phyloP scores from a whole-genome alignment of 37 sponge, comb jelly and placozoan species.

The Geodia barretti region DNA sequence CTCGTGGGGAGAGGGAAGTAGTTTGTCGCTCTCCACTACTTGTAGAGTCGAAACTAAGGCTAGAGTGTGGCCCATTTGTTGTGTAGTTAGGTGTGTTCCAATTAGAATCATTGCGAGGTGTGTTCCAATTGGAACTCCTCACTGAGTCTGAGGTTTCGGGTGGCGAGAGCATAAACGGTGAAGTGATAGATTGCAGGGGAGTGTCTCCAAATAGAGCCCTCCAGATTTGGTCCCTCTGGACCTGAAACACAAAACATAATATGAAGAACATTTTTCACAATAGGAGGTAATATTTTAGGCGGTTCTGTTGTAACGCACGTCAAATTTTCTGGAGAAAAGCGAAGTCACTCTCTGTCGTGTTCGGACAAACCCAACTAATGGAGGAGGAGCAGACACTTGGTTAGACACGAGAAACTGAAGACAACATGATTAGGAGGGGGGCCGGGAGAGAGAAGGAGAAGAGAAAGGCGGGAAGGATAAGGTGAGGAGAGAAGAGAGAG shows the following conservation, averaged over 20 bases:
- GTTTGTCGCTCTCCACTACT: too few species aligned
- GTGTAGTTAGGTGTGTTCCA: neutral
- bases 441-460: neutral
- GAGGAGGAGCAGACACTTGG: conserved; percentile 32
- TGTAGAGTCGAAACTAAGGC: neutral
- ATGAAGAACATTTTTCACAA: neutral
- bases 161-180: conserved; percentile 7
- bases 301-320: neutral
- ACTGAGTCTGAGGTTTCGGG: neutral
- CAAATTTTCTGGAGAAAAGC: conserved; percentile 11
- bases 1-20: neutral
- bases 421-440: neutral
- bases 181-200: conserved; percentile 26
- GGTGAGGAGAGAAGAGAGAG: neutral
- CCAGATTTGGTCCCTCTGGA: conserved; percentile 21
- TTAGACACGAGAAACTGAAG: conserved; percentile 26
- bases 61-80: neutral
- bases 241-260: conserved; percentile 9
- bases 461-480: neutral
- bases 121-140: neutral
- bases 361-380: conserved; percentile 54
- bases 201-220: conserved; percentile 38
- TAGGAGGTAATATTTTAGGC: neutral
- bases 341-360: conserved; percentile 40
- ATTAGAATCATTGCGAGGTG: neutral